Base-by-base conservation (phyloP, 2,888 invertebrate species). In the Griposia aprilina region DNA sequence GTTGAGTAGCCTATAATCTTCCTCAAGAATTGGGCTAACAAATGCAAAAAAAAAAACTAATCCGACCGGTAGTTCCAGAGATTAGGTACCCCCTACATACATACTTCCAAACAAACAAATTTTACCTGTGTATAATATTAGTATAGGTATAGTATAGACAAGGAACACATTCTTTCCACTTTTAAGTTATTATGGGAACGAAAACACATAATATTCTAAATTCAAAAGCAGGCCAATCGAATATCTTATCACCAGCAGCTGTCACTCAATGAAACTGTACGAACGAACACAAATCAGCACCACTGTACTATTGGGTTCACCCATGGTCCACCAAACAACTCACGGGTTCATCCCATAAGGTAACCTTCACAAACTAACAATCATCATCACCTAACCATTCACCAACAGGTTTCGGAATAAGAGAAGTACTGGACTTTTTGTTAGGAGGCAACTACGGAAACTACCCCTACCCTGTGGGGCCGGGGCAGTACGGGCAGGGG, bases 361-460 rank as follows among this genome's bases (percentile, higher is more conserved):
- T 66, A 30, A 67, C 50, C 68, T 59, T 36, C 84, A 81, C 55
- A 86, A 86, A 81, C 87, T 89, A 90, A 90, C 91, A 89, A 90
- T 91, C 90, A 89, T 88, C 91, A 89, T 86, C 92, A 91, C 86
- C 87, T 79, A 80, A 90, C 88, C 89, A 85, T 91, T 90, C 92
- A 90, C 90, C 93, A 90, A 94, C 96, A 97, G 97, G 96, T 94
- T 95, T 96, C 93, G 94, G 94, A 92, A 91, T 97, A 93, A 95
- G 93, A 93, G 96, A 96, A 90, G 92, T 97, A 91, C 94, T 96
- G 94, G 93, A 95, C 91, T 96, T 94, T 96, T 95, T 97, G 89
- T 88, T 96, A 96, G 97, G 96, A 91, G 94, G 92, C 76, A 93
- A 93, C 84, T 93, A 94, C 86, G 94, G 94, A 6, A 91, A 93